Evolutionary conservation across 1,140 invertebrate species (phyloP).

Genomic region (Drosophila suzukii): DNA sequence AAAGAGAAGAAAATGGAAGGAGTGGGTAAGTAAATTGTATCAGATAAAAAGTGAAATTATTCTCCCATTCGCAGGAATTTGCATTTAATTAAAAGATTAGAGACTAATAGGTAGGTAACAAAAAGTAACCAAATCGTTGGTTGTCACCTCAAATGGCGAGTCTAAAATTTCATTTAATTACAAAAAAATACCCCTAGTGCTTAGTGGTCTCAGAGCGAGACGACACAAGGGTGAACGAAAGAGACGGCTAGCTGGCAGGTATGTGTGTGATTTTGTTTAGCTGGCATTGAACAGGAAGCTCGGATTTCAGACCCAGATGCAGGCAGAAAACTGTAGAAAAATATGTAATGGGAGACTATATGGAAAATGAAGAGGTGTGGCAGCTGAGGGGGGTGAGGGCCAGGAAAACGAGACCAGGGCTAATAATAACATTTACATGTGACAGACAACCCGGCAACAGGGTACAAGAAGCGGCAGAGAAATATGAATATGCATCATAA

Average conservation of each 20-base stretch:
- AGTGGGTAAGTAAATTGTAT: conserved; percentile 46
- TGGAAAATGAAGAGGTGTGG: conserved; percentile 32
- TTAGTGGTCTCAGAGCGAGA: conserved; percentile 46
- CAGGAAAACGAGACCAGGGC: conserved; percentile 36
- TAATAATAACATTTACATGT: conserved; percentile 49
- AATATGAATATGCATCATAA: conserved; percentile 43
- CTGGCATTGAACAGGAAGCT: conserved; percentile 79
- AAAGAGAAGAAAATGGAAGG: conserved; percentile 37
- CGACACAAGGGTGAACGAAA: not conserved
- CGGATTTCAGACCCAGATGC: conserved; percentile 70
- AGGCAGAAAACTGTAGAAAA: conserved; percentile 28
- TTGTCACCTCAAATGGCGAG: conserved; percentile 38
- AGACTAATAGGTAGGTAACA: conserved; percentile 11
- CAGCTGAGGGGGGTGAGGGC: not conserved
- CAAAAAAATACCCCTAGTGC: conserved; percentile 61
- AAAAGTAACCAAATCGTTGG: conserved; percentile 13
- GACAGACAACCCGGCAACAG: conserved; percentile 16
- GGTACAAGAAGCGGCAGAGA: conserved; percentile 13
- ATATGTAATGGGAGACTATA: conserved; percentile 36
- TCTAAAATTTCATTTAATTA: conserved; percentile 80
- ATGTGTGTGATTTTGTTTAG: conserved; percentile 33
- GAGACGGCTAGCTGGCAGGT: not conserved
- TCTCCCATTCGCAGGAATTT: conserved; percentile 34
- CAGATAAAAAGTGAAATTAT: conserved; percentile 27
- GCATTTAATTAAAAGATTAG: conserved; percentile 75